phyloP scores from a whole-genome alignment of 2,888 invertebrate species.

The Caenorhabditis sinica region DNA sequence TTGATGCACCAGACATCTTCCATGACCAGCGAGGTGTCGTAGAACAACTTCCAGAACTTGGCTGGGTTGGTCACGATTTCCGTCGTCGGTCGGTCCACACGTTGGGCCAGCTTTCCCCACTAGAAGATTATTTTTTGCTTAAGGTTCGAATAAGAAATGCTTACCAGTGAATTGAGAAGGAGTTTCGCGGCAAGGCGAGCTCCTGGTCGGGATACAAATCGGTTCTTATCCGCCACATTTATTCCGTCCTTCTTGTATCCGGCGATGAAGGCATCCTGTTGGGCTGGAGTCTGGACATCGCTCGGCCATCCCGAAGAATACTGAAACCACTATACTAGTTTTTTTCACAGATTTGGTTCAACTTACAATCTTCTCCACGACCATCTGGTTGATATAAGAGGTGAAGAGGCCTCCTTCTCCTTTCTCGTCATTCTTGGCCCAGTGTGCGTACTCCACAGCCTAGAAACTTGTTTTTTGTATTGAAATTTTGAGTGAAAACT shows the following conservation, averaged over 20 bases:
- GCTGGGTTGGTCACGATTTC: neutral
- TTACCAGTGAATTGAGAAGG: slow-evolving; percentile 7
- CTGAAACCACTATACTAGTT: neutral
- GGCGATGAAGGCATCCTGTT: neutral
- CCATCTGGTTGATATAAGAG: slow-evolving; percentile 4
- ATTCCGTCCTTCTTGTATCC: neutral
- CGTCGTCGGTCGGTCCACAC: neutral
- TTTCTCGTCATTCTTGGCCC: neutral
- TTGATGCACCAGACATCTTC: slow-evolving; percentile 21
- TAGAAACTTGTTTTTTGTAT: neutral
- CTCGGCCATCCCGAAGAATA: neutral
- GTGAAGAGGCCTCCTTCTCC: slow-evolving; percentile 22
- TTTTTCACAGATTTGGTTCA: neutral
- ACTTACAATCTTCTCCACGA: slow-evolving; percentile 29
- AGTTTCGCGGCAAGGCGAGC: slow-evolving; percentile 1
- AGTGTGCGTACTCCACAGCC: neutral
- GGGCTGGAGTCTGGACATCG: neutral
- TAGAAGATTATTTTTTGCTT: too few species aligned
- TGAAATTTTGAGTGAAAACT: neutral
- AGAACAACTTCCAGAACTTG: neutral
- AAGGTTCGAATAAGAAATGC: too few species aligned
- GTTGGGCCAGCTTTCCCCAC: slow-evolving; percentile 9
- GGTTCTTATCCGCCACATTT: neutral
- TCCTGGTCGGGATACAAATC: neutral
- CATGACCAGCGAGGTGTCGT: neutral